Evolutionary conservation across 2,888 invertebrate species (phyloP).

Genomic region (Creontiades dilutus): DNA sequence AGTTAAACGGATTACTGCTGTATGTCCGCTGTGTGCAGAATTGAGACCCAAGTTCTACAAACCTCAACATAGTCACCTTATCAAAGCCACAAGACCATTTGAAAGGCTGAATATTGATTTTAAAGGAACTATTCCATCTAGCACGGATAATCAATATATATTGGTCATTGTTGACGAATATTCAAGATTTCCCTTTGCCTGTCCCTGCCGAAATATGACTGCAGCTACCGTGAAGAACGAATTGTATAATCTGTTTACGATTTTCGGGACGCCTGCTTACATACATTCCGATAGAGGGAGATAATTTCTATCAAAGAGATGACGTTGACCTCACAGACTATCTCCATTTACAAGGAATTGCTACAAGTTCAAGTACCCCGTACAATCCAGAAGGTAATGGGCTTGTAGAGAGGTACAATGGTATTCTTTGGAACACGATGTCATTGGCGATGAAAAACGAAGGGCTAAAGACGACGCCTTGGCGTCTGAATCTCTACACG

Average conservation of each 20-base stretch:
- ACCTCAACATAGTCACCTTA: not conserved
- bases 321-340: no score
- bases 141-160: not conserved
- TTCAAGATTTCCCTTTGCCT: not conserved
- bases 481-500: slow-evolving; percentile 40
- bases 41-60: not conserved
- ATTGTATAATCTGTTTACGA: not conserved
- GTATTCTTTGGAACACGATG: slow-evolving; percentile 65
- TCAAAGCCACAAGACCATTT: not conserved
- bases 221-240: slow-evolving; percentile 53
- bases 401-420: not conserved
- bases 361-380: slow-evolving; percentile 70
- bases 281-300: not conserved
- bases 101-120: not conserved
- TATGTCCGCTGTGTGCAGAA: no score
- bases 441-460: slow-evolving; percentile 12
- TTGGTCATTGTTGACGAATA: not conserved
- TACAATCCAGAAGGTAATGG: not conserved
- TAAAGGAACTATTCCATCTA: not conserved
- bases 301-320: slow-evolving; percentile 64
- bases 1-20: no score
- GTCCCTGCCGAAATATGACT: not conserved
- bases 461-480: not conserved
- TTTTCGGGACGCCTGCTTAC: not conserved
- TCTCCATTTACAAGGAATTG: slow-evolving; percentile 72